These are phyloP conservation scores for Macrocentrus cingulum DNA, from an alignment of 1,140 invertebrate species.

Conservation along the genomic window DNA sequence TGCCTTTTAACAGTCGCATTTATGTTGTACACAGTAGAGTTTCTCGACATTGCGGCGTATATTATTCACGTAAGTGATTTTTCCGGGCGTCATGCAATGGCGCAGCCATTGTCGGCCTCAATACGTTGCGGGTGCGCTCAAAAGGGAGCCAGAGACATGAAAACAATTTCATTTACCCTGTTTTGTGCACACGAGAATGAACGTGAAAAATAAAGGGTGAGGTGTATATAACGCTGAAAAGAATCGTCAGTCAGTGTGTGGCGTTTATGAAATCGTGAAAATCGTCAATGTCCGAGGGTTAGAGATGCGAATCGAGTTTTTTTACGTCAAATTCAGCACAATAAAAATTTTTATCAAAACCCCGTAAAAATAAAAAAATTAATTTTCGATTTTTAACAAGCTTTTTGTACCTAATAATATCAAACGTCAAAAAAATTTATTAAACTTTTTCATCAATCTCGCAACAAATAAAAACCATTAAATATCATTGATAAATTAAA, in stretches of 20 bases:
- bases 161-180: constrained; percentile 6
- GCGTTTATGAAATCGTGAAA: constrained; percentile 13
- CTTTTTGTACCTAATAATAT: neutral
- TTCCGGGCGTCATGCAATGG: too few relatives aligned
- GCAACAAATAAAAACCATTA: neutral
- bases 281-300: neutral
- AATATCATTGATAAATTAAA: neutral
- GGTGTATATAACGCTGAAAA: neutral
- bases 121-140: too few relatives aligned
- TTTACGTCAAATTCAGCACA: constrained; percentile 26
- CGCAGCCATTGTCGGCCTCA: too few relatives aligned
- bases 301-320: constrained; percentile 53
- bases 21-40: neutral
- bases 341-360: neutral
- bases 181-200: neutral
- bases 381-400: neutral
- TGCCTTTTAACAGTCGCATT: neutral
- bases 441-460: constrained; percentile 33
- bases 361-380: neutral
- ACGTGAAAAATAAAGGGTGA: neutral
- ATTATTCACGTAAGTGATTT: too few relatives aligned
- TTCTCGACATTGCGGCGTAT: neutral
- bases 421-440: too few relatives aligned
- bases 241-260: constrained; percentile 5
- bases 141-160: neutral